Evolutionary conservation across 2,888 invertebrate species (phyloP).

Genomic region (Dermolepida albohirtum): DNA sequence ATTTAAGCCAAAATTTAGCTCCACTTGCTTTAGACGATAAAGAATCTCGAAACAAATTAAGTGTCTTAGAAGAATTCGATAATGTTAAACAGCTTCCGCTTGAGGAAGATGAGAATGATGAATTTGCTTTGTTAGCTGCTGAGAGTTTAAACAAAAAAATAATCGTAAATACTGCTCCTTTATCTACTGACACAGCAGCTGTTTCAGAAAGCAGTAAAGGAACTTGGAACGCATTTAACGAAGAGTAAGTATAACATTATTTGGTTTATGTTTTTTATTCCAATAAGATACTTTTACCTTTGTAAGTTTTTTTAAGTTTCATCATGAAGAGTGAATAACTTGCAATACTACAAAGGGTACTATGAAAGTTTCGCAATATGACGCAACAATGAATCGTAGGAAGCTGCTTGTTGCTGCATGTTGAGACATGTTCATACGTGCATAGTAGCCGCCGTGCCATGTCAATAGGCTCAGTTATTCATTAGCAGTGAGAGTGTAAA

Average conservation of each 20-base stretch:
- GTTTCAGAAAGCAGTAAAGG: conserved; percentile 67
- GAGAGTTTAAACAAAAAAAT: conserved; percentile 76
- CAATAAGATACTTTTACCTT: too few relatives aligned
- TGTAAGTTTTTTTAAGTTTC: too few relatives aligned
- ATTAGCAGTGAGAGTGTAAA: too few relatives aligned
- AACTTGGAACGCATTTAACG: conserved; percentile 77
- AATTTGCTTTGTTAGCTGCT: conserved; percentile 82
- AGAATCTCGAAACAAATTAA: conserved; percentile 50
- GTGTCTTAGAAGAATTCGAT: conserved; percentile 67
- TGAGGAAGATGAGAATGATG: conserved; percentile 74
- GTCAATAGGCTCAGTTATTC: too few relatives aligned
- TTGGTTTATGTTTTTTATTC: not conserved
- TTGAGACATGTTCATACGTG: too few relatives aligned
- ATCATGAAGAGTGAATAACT: too few relatives aligned
- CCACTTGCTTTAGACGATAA: conserved; percentile 45
- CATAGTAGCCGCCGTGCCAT: too few relatives aligned
- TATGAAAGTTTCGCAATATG: too few relatives aligned
- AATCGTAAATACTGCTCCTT: conserved; percentile 63
- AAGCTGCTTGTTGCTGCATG: too few relatives aligned
- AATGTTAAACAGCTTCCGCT: conserved; percentile 55
- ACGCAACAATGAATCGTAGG: too few relatives aligned
- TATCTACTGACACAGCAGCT: conserved; percentile 61
- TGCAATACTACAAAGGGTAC: too few relatives aligned
- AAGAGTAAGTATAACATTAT: conserved; percentile 59
- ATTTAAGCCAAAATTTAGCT: conserved; percentile 73